A percentile compares a stretch with the other conserved stretches of the same genome.
phyloP scores from a whole-genome alignment of 2,888 invertebrate species.

The Oscheius sp. region DNA sequence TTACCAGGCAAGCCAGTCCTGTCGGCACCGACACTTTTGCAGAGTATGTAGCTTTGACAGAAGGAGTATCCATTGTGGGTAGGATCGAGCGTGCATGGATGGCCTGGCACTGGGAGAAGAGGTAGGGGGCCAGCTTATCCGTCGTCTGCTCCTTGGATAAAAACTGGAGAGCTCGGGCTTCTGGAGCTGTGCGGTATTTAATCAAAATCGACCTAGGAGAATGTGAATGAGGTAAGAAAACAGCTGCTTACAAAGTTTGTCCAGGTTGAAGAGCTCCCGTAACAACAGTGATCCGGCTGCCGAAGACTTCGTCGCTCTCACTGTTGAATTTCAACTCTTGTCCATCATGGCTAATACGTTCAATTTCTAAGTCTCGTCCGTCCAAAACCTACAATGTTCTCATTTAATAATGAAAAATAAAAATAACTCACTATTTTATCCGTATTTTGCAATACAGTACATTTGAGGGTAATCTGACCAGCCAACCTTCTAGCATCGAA shows the following conservation, averaged over 20 bases:
- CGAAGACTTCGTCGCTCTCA: slow-evolving; percentile 40
- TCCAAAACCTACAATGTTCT: slow-evolving; percentile 58
- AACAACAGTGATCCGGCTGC: slow-evolving; percentile 41
- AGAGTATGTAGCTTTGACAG: slow-evolving; percentile 86
- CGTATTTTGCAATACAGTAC: slow-evolving; percentile 49
- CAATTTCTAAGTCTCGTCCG: slow-evolving; percentile 55
- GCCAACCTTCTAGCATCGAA: slow-evolving; percentile 53
- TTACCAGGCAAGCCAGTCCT: slow-evolving; percentile 79
- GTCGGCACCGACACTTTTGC: slow-evolving; percentile 82
- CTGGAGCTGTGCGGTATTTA: slow-evolving; percentile 83
- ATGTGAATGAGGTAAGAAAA: not conserved
- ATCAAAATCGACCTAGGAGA: slow-evolving; percentile 74
- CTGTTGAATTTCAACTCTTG: slow-evolving; percentile 31
- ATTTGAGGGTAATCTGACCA: slow-evolving; percentile 50
- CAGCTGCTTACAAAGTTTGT: slow-evolving; percentile 19
- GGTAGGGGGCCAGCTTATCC: slow-evolving; percentile 84
- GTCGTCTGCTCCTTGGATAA: slow-evolving; percentile 86
- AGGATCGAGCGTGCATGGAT: slow-evolving; percentile 89
- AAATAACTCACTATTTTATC: slow-evolving; percentile 45
- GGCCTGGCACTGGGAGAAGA: slow-evolving; percentile 79
- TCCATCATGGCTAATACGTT: slow-evolving; percentile 37
- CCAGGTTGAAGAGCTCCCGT: slow-evolving; percentile 32
- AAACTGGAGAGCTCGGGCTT: slow-evolving; percentile 90
- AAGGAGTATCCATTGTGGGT: slow-evolving; percentile 92
- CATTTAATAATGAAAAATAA: not conserved